phyloP scores from a whole-genome alignment of 2,888 invertebrate genomes.

The Seira sanloemensis region DNA sequence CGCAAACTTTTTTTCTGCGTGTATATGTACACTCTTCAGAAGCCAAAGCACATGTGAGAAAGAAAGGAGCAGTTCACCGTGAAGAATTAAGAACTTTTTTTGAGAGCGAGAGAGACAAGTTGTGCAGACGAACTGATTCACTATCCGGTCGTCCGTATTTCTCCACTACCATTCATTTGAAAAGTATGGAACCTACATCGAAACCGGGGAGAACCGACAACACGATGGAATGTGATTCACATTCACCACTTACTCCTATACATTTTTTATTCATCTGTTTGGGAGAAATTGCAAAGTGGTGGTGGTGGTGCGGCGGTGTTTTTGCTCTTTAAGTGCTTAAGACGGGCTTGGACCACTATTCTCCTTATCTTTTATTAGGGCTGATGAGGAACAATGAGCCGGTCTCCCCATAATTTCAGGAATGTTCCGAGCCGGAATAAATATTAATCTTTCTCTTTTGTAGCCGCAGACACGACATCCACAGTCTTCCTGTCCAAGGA shows the following conservation, averaged over 20 bases:
- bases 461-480: background rate
- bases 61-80: constrained; percentile 9
- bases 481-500: background rate
- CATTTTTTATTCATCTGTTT: background rate
- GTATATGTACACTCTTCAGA: background rate
- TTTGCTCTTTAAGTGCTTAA: background rate
- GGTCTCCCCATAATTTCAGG: no score
- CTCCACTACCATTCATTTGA: background rate
- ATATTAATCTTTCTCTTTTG: constrained; percentile 2
- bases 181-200: constrained; percentile 6
- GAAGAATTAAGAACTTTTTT: background rate
- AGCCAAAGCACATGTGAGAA: constrained; percentile 8
- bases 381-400: no score
- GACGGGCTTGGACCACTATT: no score
- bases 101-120: background rate
- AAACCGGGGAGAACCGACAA: constrained; percentile 59
- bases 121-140: no score
- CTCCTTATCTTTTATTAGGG: background rate
- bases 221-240: constrained; percentile 59
- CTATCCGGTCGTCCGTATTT: no score
- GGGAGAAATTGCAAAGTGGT: background rate
- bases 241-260: constrained; percentile 8
- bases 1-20: background rate
- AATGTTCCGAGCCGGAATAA: constrained; percentile 1
- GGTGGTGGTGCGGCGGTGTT: constrained; percentile 12